A percentile compares a stretch with the other conserved stretches of the same genome.
Evolutionary conservation across 2,797 vertebrate genomes (phyloP).

Genomic region (Tiaroga cobitis): DNA sequence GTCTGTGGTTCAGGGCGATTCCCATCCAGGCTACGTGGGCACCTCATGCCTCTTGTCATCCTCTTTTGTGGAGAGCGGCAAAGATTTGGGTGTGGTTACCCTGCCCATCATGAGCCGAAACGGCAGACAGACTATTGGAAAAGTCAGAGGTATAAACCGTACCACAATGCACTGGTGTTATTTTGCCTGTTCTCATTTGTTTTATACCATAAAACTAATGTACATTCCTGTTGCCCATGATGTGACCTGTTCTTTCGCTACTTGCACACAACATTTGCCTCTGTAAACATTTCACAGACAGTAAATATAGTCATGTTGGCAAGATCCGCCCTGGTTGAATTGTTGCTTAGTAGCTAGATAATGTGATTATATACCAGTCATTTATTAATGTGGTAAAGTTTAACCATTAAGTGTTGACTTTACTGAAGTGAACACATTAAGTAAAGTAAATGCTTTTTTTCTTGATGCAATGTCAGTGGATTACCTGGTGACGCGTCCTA

Average conservation of each 20-base stretch:
- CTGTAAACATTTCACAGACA: conserved; percentile 11
- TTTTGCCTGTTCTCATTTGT: neutral
- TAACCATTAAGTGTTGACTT: neutral
- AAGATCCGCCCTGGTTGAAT: neutral
- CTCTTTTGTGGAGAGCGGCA: conserved; percentile 85
- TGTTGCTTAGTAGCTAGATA: conserved; percentile 8
- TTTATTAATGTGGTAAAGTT: conserved; percentile 6
- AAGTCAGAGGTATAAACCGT: conserved; percentile 87
- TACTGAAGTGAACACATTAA: neutral
- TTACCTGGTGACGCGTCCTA: conserved; percentile 92
- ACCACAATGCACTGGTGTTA: neutral
- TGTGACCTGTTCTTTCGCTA: neutral
- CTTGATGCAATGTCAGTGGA: conserved; percentile 82
- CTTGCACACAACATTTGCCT: conserved; percentile 19
- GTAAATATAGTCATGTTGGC: conserved; percentile 15
- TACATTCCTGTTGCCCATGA: neutral
- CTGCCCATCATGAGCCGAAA: conserved; percentile 96
- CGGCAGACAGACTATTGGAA: conserved; percentile 92
- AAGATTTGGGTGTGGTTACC: conserved; percentile 85
- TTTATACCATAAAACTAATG: conserved; percentile 8
- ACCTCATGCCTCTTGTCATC: conserved; percentile 95
- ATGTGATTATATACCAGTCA: neutral
- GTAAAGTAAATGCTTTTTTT: neutral
- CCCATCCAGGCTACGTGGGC: conserved; percentile 88
- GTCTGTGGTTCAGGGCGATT: conserved; percentile 86